Evolutionary conservation across 2,888 invertebrate genomes (phyloP).

Genomic region (Diloba caeruleocephala): DNA sequence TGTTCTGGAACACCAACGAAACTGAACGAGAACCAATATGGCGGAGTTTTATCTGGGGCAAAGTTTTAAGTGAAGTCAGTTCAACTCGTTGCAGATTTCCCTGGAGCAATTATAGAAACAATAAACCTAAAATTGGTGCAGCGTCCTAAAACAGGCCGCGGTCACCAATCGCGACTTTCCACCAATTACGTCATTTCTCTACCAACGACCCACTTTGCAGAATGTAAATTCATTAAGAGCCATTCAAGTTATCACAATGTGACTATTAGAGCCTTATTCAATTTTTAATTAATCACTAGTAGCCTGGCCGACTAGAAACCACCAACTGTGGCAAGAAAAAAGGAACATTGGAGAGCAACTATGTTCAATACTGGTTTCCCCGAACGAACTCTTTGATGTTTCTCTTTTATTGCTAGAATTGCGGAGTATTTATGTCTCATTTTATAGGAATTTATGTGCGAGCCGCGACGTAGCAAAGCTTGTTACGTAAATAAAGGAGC

Average conservation of each 20-base stretch:
- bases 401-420: conserved; percentile 73
- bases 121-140: conserved; percentile 86
- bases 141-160: conserved; percentile 72
- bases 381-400: conserved; percentile 79
- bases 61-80: conserved; percentile 71
- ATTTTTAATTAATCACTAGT: conserved; percentile 78
- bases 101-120: conserved; percentile 86
- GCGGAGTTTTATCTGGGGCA: conserved; percentile 56
- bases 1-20: conserved; percentile 44
- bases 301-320: conserved; percentile 49
- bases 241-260: conserved; percentile 86
- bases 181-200: conserved; percentile 80
- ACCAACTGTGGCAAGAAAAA: conserved; percentile 48
- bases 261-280: conserved; percentile 79
- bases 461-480: conserved; percentile 60
- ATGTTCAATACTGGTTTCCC: conserved; percentile 69
- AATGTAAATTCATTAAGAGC: conserved; percentile 86
- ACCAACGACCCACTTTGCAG: conserved; percentile 79
- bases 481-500: conserved; percentile 67
- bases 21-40: conserved; percentile 61
- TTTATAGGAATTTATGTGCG: conserved; percentile 77
- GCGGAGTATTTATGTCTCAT: conserved; percentile 75
- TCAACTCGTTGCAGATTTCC: conserved; percentile 70
- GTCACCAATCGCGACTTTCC: conserved; percentile 81
- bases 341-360: conserved; percentile 55